Base-by-base conservation (phyloP, 2,888 invertebrate species). In the Coenonympha arcania region DNA sequence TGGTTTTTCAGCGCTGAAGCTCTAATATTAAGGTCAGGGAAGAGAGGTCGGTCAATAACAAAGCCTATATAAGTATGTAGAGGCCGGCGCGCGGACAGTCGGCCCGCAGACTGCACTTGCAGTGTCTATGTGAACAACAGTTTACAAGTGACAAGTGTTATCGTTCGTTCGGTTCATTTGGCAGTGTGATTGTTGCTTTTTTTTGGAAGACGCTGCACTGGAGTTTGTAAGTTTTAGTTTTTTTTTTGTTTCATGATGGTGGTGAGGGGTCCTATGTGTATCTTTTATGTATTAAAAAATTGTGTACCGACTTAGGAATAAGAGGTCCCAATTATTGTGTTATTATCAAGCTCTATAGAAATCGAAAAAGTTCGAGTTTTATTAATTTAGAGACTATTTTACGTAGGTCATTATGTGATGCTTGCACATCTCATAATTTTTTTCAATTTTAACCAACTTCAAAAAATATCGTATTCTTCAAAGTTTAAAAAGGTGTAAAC, bases 61-160 rank as follows among this genome's bases (percentile, higher is more conserved):
- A 71, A 70, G 68, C 66, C 74, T 76, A 72, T 78, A 76, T 76
- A 76, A 76, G 73, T 75, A 70, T 68, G 56, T 57, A 52, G 60
- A 63, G 63, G 52, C 60, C 63, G 57, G 56, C 64, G 63, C 65
- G 64, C 66, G 52, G 65, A 61, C 78, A 77, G 76, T 79, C 56
- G 59, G 60, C 55, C 56, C 55, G 62, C 57, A 64, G 63, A n/a
- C n/a, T 68, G 67, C 68, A 63, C 57, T 57, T 56, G 60, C 58
- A 58, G 49, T 57, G 55, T 56, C 52, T 40, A 55, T 56, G 59
- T 56, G 62, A 59, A 62, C n/a, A n/a, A 54, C n/a, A n/a, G n/a
- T n/a, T n/a, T n/a, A n/a, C n/a, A 58, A 55, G 58, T 58, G 60
- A 48, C 50, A n/a, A 54, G 58, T 60, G 58, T 48, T 57, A 47